phyloP scores from a whole-genome alignment of 2,888 invertebrate species.

The Spisula solida region DNA sequence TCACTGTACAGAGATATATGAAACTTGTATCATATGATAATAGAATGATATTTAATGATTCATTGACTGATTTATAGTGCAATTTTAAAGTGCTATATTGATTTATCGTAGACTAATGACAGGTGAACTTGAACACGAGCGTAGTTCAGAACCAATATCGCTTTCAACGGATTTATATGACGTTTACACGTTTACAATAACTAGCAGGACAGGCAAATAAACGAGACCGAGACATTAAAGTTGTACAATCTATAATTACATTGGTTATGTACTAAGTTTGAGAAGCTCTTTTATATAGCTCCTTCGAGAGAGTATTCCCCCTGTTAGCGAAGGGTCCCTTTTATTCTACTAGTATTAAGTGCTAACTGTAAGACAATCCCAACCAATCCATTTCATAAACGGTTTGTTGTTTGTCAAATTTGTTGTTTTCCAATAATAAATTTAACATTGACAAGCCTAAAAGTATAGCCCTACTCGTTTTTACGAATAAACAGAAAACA shows the following conservation, averaged over 20 bases:
- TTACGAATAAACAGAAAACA: background rate
- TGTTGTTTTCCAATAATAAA: background rate
- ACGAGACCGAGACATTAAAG: background rate
- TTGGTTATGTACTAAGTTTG: too few species aligned
- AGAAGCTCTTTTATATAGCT: too few species aligned
- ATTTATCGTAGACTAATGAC: background rate
- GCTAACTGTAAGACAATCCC: background rate
- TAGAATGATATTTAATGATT: background rate
- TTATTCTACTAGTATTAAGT: too few species aligned
- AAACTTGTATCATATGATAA: constrained; percentile 2
- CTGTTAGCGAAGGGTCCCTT: too few species aligned
- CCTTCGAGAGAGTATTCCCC: too few species aligned
- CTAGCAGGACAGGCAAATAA: background rate
- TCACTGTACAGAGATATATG: too few species aligned
- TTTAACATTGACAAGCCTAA: background rate
- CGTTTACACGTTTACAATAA: background rate
- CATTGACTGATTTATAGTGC: background rate
- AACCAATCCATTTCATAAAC: background rate
- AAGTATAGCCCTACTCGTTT: background rate
- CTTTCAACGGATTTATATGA: background rate
- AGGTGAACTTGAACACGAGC: background rate
- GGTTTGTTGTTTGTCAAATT: background rate
- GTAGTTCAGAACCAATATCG: background rate
- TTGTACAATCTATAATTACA: too few species aligned
- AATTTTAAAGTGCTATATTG: background rate